Conservation (phyloP, 1,140 invertebrate genomes). For the Drosophila funebris region DNA sequence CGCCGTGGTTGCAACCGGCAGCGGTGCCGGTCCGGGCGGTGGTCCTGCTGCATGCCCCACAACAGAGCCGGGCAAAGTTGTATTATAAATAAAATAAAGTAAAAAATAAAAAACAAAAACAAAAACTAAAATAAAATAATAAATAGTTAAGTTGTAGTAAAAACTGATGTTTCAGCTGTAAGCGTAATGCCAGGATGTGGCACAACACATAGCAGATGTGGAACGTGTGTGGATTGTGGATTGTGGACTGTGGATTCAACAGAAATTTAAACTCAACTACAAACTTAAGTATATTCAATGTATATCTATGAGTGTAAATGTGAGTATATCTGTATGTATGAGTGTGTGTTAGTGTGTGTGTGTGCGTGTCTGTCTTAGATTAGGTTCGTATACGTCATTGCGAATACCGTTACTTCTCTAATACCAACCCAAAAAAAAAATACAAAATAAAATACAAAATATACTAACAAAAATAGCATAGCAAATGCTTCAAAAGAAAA, state of each 20-base stretch:
- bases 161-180: constrained; percentile 70
- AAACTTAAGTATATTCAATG: constrained; percentile 30
- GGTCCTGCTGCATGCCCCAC: constrained; percentile 7
- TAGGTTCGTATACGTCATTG: constrained; percentile 7
- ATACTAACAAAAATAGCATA: constrained; percentile 4
- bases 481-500: neutral
- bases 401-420: constrained; percentile 27
- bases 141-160: constrained; percentile 76
- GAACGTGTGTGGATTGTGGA: constrained; percentile 15
- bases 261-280: constrained; percentile 37
- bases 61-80: constrained; percentile 62
- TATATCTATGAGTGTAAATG: neutral
- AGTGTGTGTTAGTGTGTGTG: neutral
- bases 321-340: neutral
- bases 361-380: constrained; percentile 6
- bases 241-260: neutral
- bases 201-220: constrained; percentile 13
- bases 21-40: constrained; percentile 69
- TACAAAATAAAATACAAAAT: constrained; percentile 1
- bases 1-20: constrained; percentile 59
- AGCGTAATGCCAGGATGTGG: constrained; percentile 46
- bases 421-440: constrained; percentile 9
- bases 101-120: constrained; percentile 35
- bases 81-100: constrained; percentile 71
- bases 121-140: no score